A percentile compares a stretch with the other conserved stretches of the same genome.
Conservation (phyloP, 1,140 invertebrate species). For the Carcinoscorpius rotundicauda region DNA sequence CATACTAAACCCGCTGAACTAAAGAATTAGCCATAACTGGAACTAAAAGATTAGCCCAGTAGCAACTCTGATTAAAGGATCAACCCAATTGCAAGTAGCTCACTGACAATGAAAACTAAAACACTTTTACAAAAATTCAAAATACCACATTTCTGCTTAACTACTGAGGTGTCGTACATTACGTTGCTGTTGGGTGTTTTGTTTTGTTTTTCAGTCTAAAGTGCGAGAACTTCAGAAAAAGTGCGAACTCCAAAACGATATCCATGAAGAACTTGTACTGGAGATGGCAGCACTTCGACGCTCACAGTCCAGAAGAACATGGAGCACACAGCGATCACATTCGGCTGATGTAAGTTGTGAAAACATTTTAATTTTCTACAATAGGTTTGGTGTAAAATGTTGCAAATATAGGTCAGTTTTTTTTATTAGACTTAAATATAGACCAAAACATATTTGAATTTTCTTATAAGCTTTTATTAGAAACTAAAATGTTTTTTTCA, state of each 20-base stretch:
- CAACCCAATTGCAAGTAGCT: too few relatives aligned
- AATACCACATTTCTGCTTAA: too few relatives aligned
- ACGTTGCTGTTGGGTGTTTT: neutral
- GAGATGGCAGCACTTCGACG: conserved; percentile 50
- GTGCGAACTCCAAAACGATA: conserved; percentile 66
- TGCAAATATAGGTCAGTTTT: neutral
- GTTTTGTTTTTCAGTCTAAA: conserved; percentile 45
- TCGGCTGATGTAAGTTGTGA: conserved; percentile 16
- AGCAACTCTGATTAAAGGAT: too few relatives aligned
- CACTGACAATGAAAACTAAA: too few relatives aligned
- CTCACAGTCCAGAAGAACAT: conserved; percentile 29
- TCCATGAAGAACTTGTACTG: conserved; percentile 73
- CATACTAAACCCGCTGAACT: too few relatives aligned
- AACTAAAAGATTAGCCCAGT: too few relatives aligned
- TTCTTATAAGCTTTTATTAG: too few relatives aligned
- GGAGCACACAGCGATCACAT: conserved; percentile 17
- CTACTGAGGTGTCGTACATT: too few relatives aligned
- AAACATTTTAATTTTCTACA: neutral
- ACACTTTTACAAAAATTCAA: too few relatives aligned
- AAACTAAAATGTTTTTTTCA: too few relatives aligned
- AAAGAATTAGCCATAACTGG: too few relatives aligned
- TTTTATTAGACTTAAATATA: neutral
- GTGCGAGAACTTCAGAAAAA: conserved; percentile 40
- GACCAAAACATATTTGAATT: neutral
- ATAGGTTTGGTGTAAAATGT: neutral